These are phyloP conservation scores for Ectropis crepuscularia DNA, from an alignment of 2,888 invertebrate species.

Conservation along the genomic window DNA sequence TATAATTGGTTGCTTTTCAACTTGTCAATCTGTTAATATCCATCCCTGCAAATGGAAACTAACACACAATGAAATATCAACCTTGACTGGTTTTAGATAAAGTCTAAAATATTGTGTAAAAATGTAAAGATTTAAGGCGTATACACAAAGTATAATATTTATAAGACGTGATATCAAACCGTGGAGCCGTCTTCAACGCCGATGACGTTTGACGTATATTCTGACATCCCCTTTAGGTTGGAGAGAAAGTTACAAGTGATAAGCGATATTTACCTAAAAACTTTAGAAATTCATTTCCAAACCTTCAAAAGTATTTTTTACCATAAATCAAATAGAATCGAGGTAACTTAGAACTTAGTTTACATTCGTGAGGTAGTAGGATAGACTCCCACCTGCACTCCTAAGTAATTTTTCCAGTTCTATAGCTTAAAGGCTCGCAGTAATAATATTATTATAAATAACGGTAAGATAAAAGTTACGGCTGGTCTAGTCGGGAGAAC, in stretches of 20 bases:
- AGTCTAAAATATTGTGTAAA: conserved; percentile 42
- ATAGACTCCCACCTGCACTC: no score
- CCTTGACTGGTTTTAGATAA: conserved; percentile 19
- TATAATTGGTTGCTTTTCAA: conserved; percentile 77
- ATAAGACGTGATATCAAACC: conserved; percentile 81
- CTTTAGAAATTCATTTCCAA: not conserved
- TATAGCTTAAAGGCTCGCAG: no score
- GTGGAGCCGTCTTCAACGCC: conserved; percentile 79
- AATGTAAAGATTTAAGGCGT: conserved; percentile 54
- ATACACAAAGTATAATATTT: conserved; percentile 72
- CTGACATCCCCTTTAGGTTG: conserved; percentile 63
- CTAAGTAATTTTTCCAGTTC: no score
- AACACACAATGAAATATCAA: conserved; percentile 30
- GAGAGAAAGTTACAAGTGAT: conserved; percentile 36
- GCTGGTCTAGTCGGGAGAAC: no score
- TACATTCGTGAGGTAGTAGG: no score
- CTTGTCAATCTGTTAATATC: conserved; percentile 58
- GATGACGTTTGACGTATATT: conserved; percentile 83
- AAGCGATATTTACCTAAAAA: not conserved
- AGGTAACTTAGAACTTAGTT: no score
- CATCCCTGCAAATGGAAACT: conserved; percentile 48
- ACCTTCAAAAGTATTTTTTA: not conserved
- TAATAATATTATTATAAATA: no score
- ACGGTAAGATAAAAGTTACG: no score
- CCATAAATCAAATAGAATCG: no score